These are phyloP conservation scores for Camponotus floridanus DNA, from an alignment of 1,140 invertebrate genomes.

Conservation along the genomic window DNA sequence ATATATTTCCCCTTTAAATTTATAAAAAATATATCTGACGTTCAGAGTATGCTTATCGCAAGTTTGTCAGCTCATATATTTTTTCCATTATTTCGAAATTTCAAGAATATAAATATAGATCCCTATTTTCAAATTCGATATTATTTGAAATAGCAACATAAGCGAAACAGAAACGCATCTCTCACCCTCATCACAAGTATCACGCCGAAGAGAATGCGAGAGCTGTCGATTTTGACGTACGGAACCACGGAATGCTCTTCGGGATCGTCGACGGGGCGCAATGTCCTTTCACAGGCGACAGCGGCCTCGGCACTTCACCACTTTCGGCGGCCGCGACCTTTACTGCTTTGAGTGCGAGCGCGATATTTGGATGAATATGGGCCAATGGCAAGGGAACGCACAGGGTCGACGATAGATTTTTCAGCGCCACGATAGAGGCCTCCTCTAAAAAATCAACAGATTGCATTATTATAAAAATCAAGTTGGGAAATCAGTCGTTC, in stretches of 20 bases:
- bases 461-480: not conserved
- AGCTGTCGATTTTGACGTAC: not conserved
- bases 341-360: constrained; percentile 14
- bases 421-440: constrained; percentile 18
- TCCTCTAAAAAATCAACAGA: not conserved
- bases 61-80: too few species aligned
- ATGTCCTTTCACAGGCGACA: constrained; percentile 8
- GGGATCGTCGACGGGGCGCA: not conserved
- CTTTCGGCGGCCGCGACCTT: constrained; percentile 48
- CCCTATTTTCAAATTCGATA: not conserved
- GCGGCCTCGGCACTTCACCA: constrained; percentile 18
- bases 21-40: too few species aligned
- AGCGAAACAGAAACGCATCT: not conserved
- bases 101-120: too few species aligned
- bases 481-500: not conserved
- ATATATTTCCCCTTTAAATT: too few species aligned
- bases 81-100: too few species aligned
- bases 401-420: constrained; percentile 43
- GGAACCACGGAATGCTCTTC: not conserved
- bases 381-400: constrained; percentile 41
- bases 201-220: not conserved
- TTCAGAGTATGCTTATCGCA: too few species aligned
- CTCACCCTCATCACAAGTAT: not conserved
- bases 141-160: not conserved
- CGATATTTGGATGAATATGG: constrained; percentile 57